Base-by-base conservation (phyloP, 2,113 vertebrate genomes). In the Cacatua alba region DNA sequence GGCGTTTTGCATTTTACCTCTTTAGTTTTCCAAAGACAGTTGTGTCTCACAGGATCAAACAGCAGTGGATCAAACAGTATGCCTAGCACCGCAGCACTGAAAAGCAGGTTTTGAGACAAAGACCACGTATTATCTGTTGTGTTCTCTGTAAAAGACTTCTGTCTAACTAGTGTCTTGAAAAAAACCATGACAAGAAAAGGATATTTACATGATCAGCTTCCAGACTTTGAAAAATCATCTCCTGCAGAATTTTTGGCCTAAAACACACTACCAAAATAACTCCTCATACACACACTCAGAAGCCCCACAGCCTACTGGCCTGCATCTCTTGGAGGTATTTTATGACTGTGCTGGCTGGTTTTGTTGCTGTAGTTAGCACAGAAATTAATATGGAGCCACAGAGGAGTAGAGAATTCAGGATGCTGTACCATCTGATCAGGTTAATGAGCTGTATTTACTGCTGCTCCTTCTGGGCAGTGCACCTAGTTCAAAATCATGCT, bases 1-100 rank as follows among this genome's bases (percentile, higher is more conserved):
- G 94, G 93, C 63, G 0, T 90, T 97, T 95, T 88, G 69, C 60
- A 62, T 97, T 95, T 96, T 94, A 84, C 80, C 60, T 88, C 86
- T 96, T 93, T 68, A 71, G 93, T 95, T 94, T 94, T 95, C 76
- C 64, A 86, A 88, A 90, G 90, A 48, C 85, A 89, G 26, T 90
- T 63, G 57, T 88, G 82, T 94, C 74, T 95, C 86, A 82, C 44
- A 82, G 82, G 83, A 94, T 97, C 92, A 95, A 92, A 89, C 43
- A 28, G 67, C 86, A 94, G 35, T 65, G 77, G 92, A 96, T 96
- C 94, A 97, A 96, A 94, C 76, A 79, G 77, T 76, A 93, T 86
- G 62, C 49, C 76, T 84, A 57, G 33, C 62, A 70, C n/a, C 82
- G 71, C 37, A 59, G 68, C 12, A 6, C 75, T 79, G 53, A 93